Base-by-base conservation (phyloP, 2,888 invertebrate species). In the Latrodectus elegans region DNA sequence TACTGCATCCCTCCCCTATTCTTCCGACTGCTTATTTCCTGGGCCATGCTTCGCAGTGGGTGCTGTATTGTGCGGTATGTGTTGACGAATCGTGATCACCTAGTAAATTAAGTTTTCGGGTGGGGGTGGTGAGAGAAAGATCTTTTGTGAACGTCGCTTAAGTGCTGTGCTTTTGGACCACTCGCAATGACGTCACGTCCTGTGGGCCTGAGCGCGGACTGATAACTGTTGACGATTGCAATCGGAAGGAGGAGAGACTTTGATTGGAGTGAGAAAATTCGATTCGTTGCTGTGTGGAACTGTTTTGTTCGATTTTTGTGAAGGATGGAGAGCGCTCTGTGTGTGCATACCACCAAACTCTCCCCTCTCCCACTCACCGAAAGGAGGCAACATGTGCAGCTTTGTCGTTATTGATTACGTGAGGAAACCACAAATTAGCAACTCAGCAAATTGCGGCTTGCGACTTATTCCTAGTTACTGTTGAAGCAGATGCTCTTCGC, bases 51-150 rank as follows among this genome's bases (percentile, higher is more conserved):
- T 76, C 75, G 53, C 68, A 53, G 38, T 53, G 67, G 14, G 15
- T 12, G 15, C 52, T 51, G 67, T 22, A 68, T 26, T 52, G 64
- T 49, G 80, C 52, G 52, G 64, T 52, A 8, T 12, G 67, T 51
- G 26, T 12, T 55, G 64, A 15, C 55, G 70, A 52, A 77, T 77
- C 77, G 81, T 86, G 80, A 81, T 81, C 81, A 77, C 71, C 71
- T 77, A 76, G 26, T 72, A 86, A 86, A 81, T 86, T 81, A 86
- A 86, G 80, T 86, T 86, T 86, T 71, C 71, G 60, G 12, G 60
- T n/a, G 60, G 14, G 12, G 60, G 60, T 12, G 60, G 12, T 15
- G 60, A 60, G n/a, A 60, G 60, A n/a, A 60, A 60, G 67, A 68
- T 68, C 67, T 68, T 68, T 68, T 68, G 67, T 68, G 67, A 68